Conservation (phyloP, 2,113 vertebrate species). For the Tychaedon coryphoeus region DNA sequence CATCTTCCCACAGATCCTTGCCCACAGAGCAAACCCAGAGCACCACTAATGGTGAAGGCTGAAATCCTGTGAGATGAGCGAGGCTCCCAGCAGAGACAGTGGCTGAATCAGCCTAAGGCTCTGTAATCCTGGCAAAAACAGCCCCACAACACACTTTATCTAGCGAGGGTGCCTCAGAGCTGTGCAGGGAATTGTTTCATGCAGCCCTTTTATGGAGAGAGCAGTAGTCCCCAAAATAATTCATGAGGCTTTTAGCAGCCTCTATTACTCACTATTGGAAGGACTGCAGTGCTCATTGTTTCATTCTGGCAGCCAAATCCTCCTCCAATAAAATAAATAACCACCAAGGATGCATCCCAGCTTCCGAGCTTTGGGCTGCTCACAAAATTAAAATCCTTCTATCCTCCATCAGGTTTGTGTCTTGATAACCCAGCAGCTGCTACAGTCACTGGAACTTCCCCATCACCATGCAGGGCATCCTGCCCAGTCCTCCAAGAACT, state of each 20-base stretch:
- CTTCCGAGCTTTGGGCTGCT: not conserved
- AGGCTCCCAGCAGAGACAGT: not conserved
- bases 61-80: not conserved
- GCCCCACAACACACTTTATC: conserved; percentile 17
- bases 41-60: rapidly evolving
- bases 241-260: not conserved
- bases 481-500: not conserved
- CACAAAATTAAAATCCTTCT: not conserved
- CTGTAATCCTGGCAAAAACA: not conserved
- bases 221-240: not conserved
- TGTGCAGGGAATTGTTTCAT: not conserved
- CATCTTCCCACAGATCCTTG: not conserved
- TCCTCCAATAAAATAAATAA: not conserved
- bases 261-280: not conserved
- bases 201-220: not conserved
- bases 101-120: not conserved
- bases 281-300: not conserved
- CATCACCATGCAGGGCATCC: not conserved
- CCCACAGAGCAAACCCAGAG: not conserved
- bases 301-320: not conserved
- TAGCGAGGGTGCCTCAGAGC: not conserved
- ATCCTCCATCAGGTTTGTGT: not conserved
- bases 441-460: not conserved
- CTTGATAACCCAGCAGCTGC: not conserved
- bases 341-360: not conserved